phyloP scores from a whole-genome alignment of 2,888 invertebrate genomes.

The Dusona sp. region DNA sequence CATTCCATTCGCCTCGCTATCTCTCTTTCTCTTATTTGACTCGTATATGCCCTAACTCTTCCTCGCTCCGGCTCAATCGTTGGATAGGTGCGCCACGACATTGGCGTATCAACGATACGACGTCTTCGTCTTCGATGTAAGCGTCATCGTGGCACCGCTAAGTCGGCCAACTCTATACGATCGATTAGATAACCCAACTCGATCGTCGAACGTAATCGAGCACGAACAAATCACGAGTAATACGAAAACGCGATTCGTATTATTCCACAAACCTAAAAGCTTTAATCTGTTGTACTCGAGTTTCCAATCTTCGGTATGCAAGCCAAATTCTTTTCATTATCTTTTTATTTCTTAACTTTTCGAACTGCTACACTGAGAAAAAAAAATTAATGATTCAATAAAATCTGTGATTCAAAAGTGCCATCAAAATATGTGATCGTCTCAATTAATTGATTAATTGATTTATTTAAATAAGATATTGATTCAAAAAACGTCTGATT shows the following conservation, averaged over 20 bases:
- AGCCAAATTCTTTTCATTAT: not conserved
- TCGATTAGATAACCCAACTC: slow-evolving; percentile 67
- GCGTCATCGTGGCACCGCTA: slow-evolving; percentile 66
- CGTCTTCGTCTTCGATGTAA: slow-evolving; percentile 46
- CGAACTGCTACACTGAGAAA: too few species aligned
- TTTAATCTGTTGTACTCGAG: not conserved
- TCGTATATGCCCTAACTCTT: slow-evolving; percentile 9
- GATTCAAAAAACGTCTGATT: too few species aligned
- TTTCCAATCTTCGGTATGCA: not conserved
- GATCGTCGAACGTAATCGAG: slow-evolving; percentile 61
- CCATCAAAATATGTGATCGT: too few species aligned
- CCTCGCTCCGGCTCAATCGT: slow-evolving; percentile 46
- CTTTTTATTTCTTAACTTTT: not conserved
- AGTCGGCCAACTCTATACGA: slow-evolving; percentile 62
- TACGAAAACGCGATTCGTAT: slow-evolving; percentile 5
- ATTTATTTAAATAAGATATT: too few species aligned
- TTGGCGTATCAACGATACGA: slow-evolving; percentile 65
- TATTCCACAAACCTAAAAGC: not conserved
- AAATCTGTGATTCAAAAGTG: too few species aligned
- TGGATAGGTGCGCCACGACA: slow-evolving; percentile 68
- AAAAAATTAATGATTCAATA: too few species aligned
- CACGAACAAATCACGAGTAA: slow-evolving; percentile 61
- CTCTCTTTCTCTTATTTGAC: slow-evolving; percentile 16
- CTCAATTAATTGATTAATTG: too few species aligned
- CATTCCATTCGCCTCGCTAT: slow-evolving; percentile 61